A percentile compares a stretch with the other conserved stretches of the same genome.
Conservation (phyloP, 1,140 invertebrate species). For the Copidosoma floridanum region DNA sequence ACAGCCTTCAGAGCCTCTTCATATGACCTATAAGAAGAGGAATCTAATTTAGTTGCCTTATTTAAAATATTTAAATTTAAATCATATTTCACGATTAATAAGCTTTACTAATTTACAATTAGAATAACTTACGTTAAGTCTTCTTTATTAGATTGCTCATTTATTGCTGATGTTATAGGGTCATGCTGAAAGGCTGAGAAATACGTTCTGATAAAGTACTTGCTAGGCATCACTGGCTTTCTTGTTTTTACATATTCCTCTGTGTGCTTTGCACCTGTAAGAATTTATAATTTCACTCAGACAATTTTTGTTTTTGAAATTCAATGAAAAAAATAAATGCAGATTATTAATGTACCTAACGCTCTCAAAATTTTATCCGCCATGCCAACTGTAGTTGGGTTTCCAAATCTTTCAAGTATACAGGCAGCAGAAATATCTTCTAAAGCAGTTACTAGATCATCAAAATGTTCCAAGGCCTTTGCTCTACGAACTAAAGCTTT, state of each 20-base stretch:
- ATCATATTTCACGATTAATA: neutral
- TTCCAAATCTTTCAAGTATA: constrained; percentile 85
- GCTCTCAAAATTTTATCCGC: constrained; percentile 85
- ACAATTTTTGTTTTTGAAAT: neutral
- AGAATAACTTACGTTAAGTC: constrained; percentile 35
- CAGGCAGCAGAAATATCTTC: constrained; percentile 92
- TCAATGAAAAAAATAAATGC: neutral
- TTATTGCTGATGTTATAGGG: constrained; percentile 61
- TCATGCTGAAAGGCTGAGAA: constrained; percentile 83
- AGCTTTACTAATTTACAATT: neutral
- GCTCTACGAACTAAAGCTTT: constrained; percentile 86
- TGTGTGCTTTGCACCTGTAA: constrained; percentile 67
- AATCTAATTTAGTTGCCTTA: too few species aligned
- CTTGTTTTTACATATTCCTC: constrained; percentile 68
- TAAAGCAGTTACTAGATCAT: constrained; percentile 75
- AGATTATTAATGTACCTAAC: constrained; percentile 60
- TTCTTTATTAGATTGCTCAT: constrained; percentile 32
- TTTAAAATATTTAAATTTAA: constrained; percentile 17
- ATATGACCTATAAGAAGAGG: constrained; percentile 17
- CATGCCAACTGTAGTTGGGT: constrained; percentile 72
- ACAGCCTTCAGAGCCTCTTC: constrained; percentile 55
- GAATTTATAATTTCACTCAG: neutral
- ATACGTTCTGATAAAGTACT: constrained; percentile 81
- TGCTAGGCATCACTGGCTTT: constrained; percentile 74
- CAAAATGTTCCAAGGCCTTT: constrained; percentile 75